Conservation (phyloP, 2,888 invertebrate genomes). For the Trachelus iudaicus region DNA sequence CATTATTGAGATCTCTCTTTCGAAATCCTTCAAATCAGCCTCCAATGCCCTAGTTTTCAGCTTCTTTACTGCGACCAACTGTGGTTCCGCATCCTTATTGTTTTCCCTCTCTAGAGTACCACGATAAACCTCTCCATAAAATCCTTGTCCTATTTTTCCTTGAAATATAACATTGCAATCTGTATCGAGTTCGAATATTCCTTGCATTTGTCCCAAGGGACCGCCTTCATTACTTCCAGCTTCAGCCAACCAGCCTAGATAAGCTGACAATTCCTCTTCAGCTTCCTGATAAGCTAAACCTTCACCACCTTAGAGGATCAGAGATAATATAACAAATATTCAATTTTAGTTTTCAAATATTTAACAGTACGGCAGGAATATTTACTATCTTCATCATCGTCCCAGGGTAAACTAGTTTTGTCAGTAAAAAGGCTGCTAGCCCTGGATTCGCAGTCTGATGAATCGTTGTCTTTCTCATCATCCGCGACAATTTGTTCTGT, state of each 20-base stretch:
- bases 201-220: constrained; percentile 65
- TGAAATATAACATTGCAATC: constrained; percentile 72
- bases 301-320: constrained; percentile 27
- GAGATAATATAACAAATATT: constrained; percentile 2
- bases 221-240: constrained; percentile 36
- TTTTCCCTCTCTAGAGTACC: constrained; percentile 75
- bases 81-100: constrained; percentile 66
- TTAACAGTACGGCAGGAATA: background rate
- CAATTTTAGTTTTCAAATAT: background rate
- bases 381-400: constrained; percentile 51
- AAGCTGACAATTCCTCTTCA: constrained; percentile 46
- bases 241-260: constrained; percentile 47
- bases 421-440: constrained; percentile 55
- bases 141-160: constrained; percentile 78
- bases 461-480: constrained; percentile 51
- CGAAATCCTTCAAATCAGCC: constrained; percentile 76
- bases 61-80: constrained; percentile 77
- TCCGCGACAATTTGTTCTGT: constrained; percentile 28
- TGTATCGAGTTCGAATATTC: constrained; percentile 70
- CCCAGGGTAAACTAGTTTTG: constrained; percentile 55
- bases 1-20: constrained; percentile 89
- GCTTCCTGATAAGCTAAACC: constrained; percentile 39
- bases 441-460: constrained; percentile 53
- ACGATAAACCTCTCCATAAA: constrained; percentile 87
- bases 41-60: constrained; percentile 69